Conservation (phyloP, 1,140 invertebrate genomes). For the Alviniconcha marisindica region DNA sequence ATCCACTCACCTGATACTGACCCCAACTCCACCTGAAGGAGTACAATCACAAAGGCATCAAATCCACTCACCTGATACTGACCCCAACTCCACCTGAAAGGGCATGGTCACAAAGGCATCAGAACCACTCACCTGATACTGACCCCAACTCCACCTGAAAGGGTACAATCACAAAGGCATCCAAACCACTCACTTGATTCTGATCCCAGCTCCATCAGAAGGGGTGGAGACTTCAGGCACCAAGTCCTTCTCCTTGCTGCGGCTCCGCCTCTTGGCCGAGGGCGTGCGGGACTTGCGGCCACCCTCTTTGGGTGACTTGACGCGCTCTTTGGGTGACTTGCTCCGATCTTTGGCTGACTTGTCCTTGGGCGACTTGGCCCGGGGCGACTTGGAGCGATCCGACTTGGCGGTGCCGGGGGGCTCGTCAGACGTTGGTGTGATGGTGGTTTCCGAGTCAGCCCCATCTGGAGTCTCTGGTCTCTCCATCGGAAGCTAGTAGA, state of each 20-base stretch:
- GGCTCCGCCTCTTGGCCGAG: constrained; percentile 64
- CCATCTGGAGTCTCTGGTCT: constrained; percentile 62
- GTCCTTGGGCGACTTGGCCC: constrained; percentile 54
- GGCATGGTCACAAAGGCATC: no score
- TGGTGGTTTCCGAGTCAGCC: constrained; percentile 47
- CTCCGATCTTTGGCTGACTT: constrained; percentile 64
- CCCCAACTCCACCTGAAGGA: no score
- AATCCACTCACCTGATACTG: no score
- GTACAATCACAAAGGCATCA: no score
- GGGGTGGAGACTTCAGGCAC: constrained; percentile 15
- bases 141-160: no score
- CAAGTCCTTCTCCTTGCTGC: constrained; percentile 58
- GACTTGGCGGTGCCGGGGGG: constrained; percentile 49
- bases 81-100: no score
- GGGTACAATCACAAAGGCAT: no score
- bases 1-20: no score
- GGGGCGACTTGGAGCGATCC: constrained; percentile 56
- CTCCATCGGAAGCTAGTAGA: constrained; percentile 63
- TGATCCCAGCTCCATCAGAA: constrained; percentile 27
- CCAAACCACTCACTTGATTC: constrained; percentile 39
- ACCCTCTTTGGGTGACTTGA: constrained; percentile 66
- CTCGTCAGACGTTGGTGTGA: constrained; percentile 49
- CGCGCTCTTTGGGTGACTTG: constrained; percentile 52
- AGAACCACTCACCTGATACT: no score
- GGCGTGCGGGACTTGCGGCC: constrained; percentile 60